A percentile compares a stretch with the other conserved stretches of the same genome.
These are phyloP conservation scores for Plebejus anna DNA, from an alignment of 2,888 invertebrate species.

Conservation along the genomic window DNA sequence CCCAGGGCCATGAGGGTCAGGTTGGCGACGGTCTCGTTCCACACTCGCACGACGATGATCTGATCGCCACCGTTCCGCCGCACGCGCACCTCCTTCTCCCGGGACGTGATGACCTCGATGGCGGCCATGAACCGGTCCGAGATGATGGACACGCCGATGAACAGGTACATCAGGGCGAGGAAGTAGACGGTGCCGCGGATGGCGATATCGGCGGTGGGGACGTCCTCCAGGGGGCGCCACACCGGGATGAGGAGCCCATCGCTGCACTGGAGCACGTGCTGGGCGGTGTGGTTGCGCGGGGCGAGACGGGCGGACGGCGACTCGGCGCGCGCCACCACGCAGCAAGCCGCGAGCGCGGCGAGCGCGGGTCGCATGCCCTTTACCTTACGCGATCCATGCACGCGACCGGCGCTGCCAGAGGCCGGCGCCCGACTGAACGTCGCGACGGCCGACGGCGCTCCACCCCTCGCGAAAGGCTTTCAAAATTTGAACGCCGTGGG, in stretches of 20 bases:
- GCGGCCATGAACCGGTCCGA: constrained; percentile 99
- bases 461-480: constrained; percentile 42
- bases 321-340: constrained; percentile 69
- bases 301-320: constrained; percentile 60
- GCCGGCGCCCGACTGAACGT: constrained; percentile 76
- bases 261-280: constrained; percentile 81
- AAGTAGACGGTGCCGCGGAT: constrained; percentile 96
- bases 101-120: constrained; percentile 99
- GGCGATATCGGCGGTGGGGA: constrained; percentile 87
- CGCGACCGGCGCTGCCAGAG: constrained; percentile 72
- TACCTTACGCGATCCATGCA: constrained; percentile 58
- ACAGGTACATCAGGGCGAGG: constrained; percentile 92
- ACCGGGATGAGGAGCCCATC: constrained; percentile 92
- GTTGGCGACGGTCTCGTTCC: constrained; percentile 99
- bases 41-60: constrained; percentile 94
- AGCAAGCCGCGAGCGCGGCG: constrained; percentile 72
- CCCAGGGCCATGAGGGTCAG: constrained; percentile 99
- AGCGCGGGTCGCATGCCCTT: constrained; percentile 76
- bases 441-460: constrained; percentile 44
- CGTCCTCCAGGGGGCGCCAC: constrained; percentile 91
- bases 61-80: constrained; percentile 94
- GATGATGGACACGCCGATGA: constrained; percentile 99
- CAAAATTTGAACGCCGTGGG: constrained; percentile 33
- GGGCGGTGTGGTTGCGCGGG: constrained; percentile 61
- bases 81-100: constrained; percentile 96